Conservation (phyloP, 1,140 invertebrate species). For the Lycorma delicatula region DNA sequence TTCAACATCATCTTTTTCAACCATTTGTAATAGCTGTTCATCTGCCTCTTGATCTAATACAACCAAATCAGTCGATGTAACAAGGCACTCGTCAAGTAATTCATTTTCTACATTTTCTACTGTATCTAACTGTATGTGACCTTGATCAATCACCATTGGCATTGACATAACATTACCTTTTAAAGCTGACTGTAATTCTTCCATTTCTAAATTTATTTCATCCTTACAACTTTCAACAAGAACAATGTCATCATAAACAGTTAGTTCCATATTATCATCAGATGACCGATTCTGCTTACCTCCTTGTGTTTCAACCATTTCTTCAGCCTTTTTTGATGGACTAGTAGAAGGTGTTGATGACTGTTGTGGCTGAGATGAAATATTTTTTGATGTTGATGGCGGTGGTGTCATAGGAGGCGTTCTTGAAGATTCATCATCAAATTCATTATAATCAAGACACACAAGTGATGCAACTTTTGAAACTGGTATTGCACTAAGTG, state of each 20-base stretch:
- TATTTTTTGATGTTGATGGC: slow-evolving; percentile 8
- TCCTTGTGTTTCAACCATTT: slow-evolving; percentile 6
- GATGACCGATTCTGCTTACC: slow-evolving; percentile 6
- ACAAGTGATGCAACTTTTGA: slow-evolving; percentile 47
- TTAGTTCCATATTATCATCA: slow-evolving; percentile 26
- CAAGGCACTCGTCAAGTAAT: slow-evolving; percentile 28
- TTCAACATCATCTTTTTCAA: slow-evolving; percentile 32
- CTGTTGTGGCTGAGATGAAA: background rate
- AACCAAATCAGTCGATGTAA: slow-evolving; percentile 23
- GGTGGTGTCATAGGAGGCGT: slow-evolving; percentile 43
- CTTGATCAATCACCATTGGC: slow-evolving; percentile 24
- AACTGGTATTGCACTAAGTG: slow-evolving; percentile 12
- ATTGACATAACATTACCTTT: slow-evolving; percentile 29
- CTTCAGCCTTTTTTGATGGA: slow-evolving; percentile 8
- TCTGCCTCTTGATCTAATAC: slow-evolving; percentile 31
- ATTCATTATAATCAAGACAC: slow-evolving; percentile 52
- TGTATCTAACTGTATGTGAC: slow-evolving; percentile 16
- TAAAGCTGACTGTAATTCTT: slow-evolving; percentile 26
- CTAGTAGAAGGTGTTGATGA: slow-evolving; percentile 9
- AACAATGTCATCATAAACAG: slow-evolving; percentile 32
- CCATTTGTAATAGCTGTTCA: slow-evolving; percentile 39
- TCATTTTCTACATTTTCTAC: slow-evolving; percentile 16
- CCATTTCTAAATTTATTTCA: slow-evolving; percentile 27
- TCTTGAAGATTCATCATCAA: slow-evolving; percentile 44
- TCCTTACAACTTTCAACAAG: slow-evolving; percentile 29